phyloP scores from a whole-genome alignment of 1,140 invertebrate species.

The Pinna nobilis region DNA sequence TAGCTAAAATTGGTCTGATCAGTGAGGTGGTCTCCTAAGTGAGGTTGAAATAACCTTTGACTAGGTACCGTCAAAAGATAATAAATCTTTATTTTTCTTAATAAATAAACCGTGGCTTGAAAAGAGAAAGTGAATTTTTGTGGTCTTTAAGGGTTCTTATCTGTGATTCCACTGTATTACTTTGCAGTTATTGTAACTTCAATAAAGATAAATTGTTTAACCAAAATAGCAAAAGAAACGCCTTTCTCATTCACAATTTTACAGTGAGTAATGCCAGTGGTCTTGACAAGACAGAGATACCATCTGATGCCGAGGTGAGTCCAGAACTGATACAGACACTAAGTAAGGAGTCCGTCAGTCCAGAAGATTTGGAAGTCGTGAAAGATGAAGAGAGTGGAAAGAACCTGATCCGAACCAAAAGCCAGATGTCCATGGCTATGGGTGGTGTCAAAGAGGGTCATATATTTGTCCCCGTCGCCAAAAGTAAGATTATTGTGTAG shows the following conservation, averaged over 20 bases:
- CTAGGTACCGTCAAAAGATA: too few relatives aligned
- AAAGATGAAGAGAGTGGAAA: slow-evolving; percentile 60
- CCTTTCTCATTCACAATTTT: neutral
- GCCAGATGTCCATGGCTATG: slow-evolving; percentile 50
- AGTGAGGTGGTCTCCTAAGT: too few relatives aligned
- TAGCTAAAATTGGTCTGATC: too few relatives aligned
- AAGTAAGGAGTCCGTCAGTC: slow-evolving; percentile 54
- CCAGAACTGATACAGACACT: slow-evolving; percentile 65
- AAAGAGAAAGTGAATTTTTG: too few relatives aligned
- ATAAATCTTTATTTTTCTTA: too few relatives aligned
- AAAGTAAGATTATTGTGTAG: slow-evolving; percentile 50
- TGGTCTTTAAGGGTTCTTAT: too few relatives aligned
- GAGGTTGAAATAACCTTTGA: too few relatives aligned
- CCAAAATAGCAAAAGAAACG: neutral
- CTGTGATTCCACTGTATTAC: too few relatives aligned
- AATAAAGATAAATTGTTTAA: neutral
- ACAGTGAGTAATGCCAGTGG: slow-evolving; percentile 7
- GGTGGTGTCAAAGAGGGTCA: slow-evolving; percentile 66
- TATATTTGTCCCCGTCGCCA: slow-evolving; percentile 53
- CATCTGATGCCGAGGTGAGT: slow-evolving; percentile 65
- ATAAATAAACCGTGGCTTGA: too few relatives aligned
- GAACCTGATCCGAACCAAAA: slow-evolving; percentile 54
- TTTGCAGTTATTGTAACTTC: neutral
- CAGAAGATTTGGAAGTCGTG: slow-evolving; percentile 68
- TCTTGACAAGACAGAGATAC: slow-evolving; percentile 41